Base-by-base conservation (phyloP, 2,888 invertebrate genomes). In the Tanaodytes sp. region DNA sequence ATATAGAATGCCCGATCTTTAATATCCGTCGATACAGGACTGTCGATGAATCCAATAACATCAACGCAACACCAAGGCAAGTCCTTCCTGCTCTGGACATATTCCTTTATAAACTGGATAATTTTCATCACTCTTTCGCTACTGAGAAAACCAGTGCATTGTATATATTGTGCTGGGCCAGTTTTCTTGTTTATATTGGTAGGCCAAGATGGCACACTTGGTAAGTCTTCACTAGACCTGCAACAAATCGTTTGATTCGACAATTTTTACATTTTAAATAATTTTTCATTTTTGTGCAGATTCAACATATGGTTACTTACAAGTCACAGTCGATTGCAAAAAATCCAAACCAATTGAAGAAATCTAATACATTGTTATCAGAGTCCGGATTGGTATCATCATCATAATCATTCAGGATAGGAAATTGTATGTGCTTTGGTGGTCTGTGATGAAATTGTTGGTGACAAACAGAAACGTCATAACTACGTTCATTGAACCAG, bases 131-230 rank as follows among this genome's bases (percentile, higher is more conserved):
- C 76, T 67, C 85, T 82, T 15, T 78, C 73, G 15, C 79, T 73
- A 6, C 87, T 85, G 72, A 88, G 87, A 67, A 89, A 87, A 16
- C 89, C 90, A 67, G 82, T 86, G 80, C 86, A 87, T 68, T 86
- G 82, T 23, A 88, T 67, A 75, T 81, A 81, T 80, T 83, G 82
- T 78, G 83, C 82, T 72, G 76, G 80, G 79, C 78, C 83, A 81
- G 79, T 81, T 82, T 81, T 82, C 81, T 82, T 80, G 82, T 80
- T 82, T 79, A 83, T 81, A 82, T 83, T 81, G 77, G 76, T 93
- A 93, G 93, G 93, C 93, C 93, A 93, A 93, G 93, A 93, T 31
- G 27, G 12, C 9, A 39, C 31, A 30, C 45, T 27, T 33, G 5
- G 14, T 12, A 54, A 16, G 16, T 46, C 62, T 6, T 37, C 15